Conservation (phyloP, 2,113 vertebrate genomes). For the Cepphus grylle region DNA sequence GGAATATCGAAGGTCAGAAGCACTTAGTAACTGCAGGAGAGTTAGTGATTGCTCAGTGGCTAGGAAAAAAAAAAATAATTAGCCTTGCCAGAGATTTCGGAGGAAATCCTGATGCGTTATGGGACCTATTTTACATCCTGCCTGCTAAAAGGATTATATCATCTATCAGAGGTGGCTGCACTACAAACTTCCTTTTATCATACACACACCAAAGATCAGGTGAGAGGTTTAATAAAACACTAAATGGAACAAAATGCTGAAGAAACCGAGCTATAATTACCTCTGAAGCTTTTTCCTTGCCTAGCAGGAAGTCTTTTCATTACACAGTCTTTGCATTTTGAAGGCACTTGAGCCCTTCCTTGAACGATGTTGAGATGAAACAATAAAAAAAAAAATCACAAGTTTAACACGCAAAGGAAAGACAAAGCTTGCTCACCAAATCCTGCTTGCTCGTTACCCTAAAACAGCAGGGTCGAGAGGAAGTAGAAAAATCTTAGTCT, state of each 20-base stretch:
- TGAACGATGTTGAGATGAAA: background rate
- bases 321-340: background rate
- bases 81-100: slow-evolving; percentile 36
- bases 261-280: background rate
- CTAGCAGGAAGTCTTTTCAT: slow-evolving; percentile 5
- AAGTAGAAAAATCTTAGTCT: background rate
- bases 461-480: background rate
- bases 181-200: slow-evolving; percentile 29
- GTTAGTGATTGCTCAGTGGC: background rate
- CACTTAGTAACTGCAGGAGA: background rate
- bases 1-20: slow-evolving; percentile 5
- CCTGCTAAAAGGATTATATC: slow-evolving; percentile 29
- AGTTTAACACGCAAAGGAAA: background rate
- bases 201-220: slow-evolving; percentile 34
- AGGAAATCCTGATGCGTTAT: slow-evolving; percentile 3
- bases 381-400: background rate
- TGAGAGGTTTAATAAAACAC: slow-evolving; percentile 52
- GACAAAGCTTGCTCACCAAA: background rate
- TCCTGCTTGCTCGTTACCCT: background rate
- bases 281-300: background rate
- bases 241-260: slow-evolving; percentile 38
- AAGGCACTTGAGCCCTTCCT: background rate
- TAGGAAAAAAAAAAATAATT: slow-evolving; percentile 48
- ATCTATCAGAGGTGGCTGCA: slow-evolving; percentile 28
- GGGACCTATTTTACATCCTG: slow-evolving; percentile 54